These are phyloP conservation scores for Drosophila melanogaster DNA, from an alignment of 1,140 invertebrate species.

Conservation along the genomic window DNA sequence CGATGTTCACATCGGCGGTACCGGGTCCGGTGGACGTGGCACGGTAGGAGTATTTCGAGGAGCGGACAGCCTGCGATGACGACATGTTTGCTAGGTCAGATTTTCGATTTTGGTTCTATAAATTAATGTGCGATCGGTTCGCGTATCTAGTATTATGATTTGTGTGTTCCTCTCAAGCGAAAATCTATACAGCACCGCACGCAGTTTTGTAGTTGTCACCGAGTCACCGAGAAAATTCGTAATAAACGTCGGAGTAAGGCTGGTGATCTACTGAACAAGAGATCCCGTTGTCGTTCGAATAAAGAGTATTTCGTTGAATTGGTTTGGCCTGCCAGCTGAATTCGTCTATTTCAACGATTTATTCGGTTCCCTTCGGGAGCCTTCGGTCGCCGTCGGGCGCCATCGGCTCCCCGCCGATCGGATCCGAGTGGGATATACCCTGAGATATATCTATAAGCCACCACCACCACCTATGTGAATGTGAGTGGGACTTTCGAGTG, in stretches of 20 bases:
- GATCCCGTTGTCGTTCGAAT: slow-evolving; percentile 85
- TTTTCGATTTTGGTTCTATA: slow-evolving; percentile 46
- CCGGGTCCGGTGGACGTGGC: slow-evolving; percentile 89
- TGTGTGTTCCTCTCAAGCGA: slow-evolving; percentile 48
- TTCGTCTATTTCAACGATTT: slow-evolving; percentile 78
- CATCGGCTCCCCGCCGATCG: slow-evolving; percentile 16
- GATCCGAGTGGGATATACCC: slow-evolving; percentile 52
- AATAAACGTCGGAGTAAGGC: slow-evolving; percentile 85
- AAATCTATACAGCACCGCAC: slow-evolving; percentile 81
- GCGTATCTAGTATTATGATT: slow-evolving; percentile 43
- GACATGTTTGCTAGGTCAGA: slow-evolving; percentile 77
- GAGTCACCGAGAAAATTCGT: slow-evolving; percentile 85
- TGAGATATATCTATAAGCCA: slow-evolving; percentile 26
- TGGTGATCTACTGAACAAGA: slow-evolving; percentile 85
- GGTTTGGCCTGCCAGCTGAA: slow-evolving; percentile 63
- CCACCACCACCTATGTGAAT: background rate
- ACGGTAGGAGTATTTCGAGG: slow-evolving; percentile 95
- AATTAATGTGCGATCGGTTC: slow-evolving; percentile 52
- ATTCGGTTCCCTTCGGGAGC: slow-evolving; percentile 42
- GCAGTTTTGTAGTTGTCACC: slow-evolving; percentile 84
- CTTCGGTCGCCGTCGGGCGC: slow-evolving; percentile 32
- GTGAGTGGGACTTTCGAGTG: slow-evolving; percentile 38
- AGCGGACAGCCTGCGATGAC: slow-evolving; percentile 92
- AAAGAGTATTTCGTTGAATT: slow-evolving; percentile 84
- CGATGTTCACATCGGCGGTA: slow-evolving; percentile 95